phyloP scores from a whole-genome alignment of 2,113 vertebrate genomes.

The Saguinus imperator region DNA sequence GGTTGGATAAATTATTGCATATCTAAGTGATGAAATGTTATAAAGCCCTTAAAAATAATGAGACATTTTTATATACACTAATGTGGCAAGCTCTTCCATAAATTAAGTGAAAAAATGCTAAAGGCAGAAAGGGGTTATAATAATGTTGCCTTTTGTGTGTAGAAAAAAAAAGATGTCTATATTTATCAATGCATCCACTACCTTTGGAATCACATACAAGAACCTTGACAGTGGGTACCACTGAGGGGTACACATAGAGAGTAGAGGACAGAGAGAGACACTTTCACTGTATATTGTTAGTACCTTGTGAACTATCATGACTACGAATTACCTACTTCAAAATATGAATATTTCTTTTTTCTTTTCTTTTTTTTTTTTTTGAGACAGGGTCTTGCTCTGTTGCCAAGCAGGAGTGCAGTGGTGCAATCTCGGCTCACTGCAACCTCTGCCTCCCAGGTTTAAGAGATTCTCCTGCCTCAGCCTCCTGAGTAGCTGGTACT shows the following conservation, averaged over 20 bases:
- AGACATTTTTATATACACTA: neutral
- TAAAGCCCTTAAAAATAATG: neutral
- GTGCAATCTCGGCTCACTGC: no score
- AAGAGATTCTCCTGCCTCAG: no score
- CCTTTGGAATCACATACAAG: neutral
- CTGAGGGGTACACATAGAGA: fast-evolving
- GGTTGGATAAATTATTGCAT: neutral
- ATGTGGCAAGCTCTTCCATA: neutral
- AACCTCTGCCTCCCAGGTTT: no score
- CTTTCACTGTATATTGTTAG: neutral
- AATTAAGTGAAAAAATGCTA: neutral
- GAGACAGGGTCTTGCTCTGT: no score
- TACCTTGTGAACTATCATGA: neutral
- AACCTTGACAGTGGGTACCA: neutral
- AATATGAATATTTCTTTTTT: neutral
- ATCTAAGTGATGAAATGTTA: neutral
- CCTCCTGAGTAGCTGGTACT: no score
- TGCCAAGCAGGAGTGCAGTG: no score
- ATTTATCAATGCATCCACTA: neutral
- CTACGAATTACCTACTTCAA: neutral
- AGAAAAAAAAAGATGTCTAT: neutral
- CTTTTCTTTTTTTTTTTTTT: no score
- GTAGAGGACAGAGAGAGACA: neutral
- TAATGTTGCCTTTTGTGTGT: neutral
- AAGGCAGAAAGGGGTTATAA: neutral